phyloP scores from a whole-genome alignment of 2,888 invertebrate species.

The Drosophila paracracens region DNA sequence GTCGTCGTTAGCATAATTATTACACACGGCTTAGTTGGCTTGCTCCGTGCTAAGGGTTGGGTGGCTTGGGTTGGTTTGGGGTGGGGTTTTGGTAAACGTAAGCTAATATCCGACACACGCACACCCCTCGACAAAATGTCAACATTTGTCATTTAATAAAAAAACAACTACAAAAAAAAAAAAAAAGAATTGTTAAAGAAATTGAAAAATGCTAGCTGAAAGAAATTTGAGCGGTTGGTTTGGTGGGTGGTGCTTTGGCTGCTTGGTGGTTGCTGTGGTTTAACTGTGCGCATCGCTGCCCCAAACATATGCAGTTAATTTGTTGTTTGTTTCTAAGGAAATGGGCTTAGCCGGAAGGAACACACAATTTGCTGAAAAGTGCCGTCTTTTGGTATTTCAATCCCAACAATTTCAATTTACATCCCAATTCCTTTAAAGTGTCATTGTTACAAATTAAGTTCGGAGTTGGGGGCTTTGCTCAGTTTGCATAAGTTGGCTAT shows the following conservation, averaged over 20 bases:
- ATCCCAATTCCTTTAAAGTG: slow-evolving; percentile 18
- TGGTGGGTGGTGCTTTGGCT: neutral
- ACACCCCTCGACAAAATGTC: slow-evolving; percentile 42
- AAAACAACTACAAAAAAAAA: neutral
- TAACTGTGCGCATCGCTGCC: slow-evolving; percentile 46
- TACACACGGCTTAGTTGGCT: slow-evolving; percentile 68
- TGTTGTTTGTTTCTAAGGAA: slow-evolving; percentile 66
- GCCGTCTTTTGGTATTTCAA: slow-evolving; percentile 9
- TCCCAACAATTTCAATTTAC: slow-evolving; percentile 18
- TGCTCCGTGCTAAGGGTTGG: slow-evolving; percentile 2
- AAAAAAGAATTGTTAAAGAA: slow-evolving; percentile 44
- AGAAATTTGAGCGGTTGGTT: neutral
- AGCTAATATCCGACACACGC: slow-evolving; percentile 62
- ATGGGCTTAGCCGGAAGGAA: slow-evolving; percentile 48
- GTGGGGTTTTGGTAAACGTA: slow-evolving; percentile 15
- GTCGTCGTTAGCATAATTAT: slow-evolving; percentile 80
- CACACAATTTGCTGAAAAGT: slow-evolving; percentile 30
- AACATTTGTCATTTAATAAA: slow-evolving; percentile 66
- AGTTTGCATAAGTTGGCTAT: neutral
- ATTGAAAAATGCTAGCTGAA: slow-evolving; percentile 20
- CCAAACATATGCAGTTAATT: slow-evolving; percentile 73
- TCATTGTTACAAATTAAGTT: slow-evolving; percentile 20
- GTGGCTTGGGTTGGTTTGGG: slow-evolving; percentile 1
- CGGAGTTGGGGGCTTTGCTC: neutral
- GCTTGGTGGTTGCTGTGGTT: slow-evolving; percentile 39